A percentile compares a stretch with the other conserved stretches of the same genome.
Evolutionary conservation across 2,888 invertebrate species (phyloP).

Genomic region (Heliconius hortense): DNA sequence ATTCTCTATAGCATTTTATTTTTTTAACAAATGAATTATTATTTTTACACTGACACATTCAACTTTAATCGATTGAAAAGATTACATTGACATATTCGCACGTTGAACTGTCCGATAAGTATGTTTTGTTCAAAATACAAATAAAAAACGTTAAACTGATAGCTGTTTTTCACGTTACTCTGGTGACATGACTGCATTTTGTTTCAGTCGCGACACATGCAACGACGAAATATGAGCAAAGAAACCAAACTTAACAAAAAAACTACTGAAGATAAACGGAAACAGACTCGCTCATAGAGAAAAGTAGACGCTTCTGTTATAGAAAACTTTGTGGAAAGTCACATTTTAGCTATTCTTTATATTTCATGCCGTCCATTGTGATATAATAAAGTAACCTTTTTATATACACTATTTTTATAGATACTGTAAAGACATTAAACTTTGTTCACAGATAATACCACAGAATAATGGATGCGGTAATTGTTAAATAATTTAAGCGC

Average conservation of each 20-base stretch:
- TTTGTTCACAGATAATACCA: not conserved
- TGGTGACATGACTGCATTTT: constrained; percentile 38
- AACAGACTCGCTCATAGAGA: constrained; percentile 76
- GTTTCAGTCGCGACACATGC: constrained; percentile 63
- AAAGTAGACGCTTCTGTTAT: constrained; percentile 69
- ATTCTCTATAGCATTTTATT: constrained; percentile 40
- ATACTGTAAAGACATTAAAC: not conserved
- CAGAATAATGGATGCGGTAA: not conserved
- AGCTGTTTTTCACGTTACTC: constrained; percentile 34
- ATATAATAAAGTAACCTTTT: constrained; percentile 48
- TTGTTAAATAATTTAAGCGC: not conserved
- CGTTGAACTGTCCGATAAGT: constrained; percentile 13
- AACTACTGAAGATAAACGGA: constrained; percentile 76
- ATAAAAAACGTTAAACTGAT: constrained; percentile 28
- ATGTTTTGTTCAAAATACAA: constrained; percentile 31
- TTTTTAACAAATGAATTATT: constrained; percentile 32
- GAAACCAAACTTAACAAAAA: constrained; percentile 70
- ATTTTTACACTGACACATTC: constrained; percentile 29
- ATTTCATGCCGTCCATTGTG: constrained; percentile 52
- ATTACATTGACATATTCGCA: constrained; percentile 32
- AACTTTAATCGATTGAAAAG: constrained; percentile 19
- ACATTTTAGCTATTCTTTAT: constrained; percentile 60
- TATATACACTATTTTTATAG: not conserved
- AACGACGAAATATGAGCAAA: constrained; percentile 68
- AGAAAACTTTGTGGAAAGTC: constrained; percentile 70